These are phyloP conservation scores for Trachymyrmex septentrionalis DNA, from an alignment of 1,140 invertebrate genomes.

Conservation along the genomic window DNA sequence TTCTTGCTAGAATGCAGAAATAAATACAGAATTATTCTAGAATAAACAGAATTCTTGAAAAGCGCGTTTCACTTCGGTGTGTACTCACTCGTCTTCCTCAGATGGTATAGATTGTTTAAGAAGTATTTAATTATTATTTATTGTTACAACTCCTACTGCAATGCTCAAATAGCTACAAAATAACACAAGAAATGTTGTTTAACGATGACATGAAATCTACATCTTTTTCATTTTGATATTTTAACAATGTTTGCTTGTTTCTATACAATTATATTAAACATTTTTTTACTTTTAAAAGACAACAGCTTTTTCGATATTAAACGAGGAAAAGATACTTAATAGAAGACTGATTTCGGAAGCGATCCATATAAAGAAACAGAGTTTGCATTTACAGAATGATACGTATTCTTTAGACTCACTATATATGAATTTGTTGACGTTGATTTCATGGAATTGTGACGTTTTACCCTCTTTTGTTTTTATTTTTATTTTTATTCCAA, in stretches of 20 bases:
- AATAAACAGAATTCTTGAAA: not conserved
- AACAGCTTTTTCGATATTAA: not conserved
- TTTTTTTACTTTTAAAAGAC: not conserved
- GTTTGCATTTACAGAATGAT: too few species aligned
- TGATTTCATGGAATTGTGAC: too few species aligned
- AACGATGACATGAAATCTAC: not conserved
- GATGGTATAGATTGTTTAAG: constrained; percentile 1
- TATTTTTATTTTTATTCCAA: too few species aligned
- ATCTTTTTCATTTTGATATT: not conserved
- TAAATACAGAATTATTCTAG: not conserved
- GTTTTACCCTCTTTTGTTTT: too few species aligned
- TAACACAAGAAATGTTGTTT: not conserved
- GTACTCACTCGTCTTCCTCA: not conserved
- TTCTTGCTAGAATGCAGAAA: not conserved
- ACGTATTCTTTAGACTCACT: too few species aligned
- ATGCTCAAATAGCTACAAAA: not conserved
- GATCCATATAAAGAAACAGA: too few species aligned
- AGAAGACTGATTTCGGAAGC: too few species aligned
- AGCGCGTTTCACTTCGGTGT: not conserved
- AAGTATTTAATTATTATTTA: constrained; percentile 20
- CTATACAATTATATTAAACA: not conserved
- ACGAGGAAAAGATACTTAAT: too few species aligned
- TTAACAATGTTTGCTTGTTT: not conserved
- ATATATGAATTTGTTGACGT: too few species aligned
- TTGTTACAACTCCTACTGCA: not conserved